A percentile compares a stretch with the other conserved stretches of the same genome.
phyloP scores from a whole-genome alignment of 2,888 invertebrate genomes.

The Halictus quadricinctus region DNA sequence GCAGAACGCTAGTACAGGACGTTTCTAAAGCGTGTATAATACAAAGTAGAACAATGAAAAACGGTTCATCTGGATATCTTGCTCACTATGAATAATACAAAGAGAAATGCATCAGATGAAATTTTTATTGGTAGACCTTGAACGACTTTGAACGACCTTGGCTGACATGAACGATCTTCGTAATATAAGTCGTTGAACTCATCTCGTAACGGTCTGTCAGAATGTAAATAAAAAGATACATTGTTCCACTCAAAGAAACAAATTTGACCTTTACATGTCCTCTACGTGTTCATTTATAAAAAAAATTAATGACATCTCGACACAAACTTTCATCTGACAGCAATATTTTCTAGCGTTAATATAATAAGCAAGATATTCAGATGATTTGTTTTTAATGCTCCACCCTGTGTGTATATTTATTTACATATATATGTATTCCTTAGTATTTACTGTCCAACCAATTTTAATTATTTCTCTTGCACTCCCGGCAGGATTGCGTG shows the following conservation, averaged over 20 bases:
- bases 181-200: not conserved
- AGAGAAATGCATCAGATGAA: not conserved
- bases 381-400: not conserved
- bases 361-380: not conserved
- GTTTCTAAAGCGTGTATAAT: conserved; percentile 49
- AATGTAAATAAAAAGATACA: no score
- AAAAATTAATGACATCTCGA: no score
- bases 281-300: no score
- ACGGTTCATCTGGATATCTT: not conserved
- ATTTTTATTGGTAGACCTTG: not conserved
- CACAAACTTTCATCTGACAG: not conserved
- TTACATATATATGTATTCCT: conserved; percentile 42
- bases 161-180: not conserved
- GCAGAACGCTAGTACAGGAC: conserved; percentile 41
- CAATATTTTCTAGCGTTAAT: not conserved
- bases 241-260: not conserved
- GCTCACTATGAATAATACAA: not conserved
- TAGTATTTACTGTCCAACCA: conserved; percentile 30
- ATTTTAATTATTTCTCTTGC: not conserved
- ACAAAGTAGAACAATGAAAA: not conserved
- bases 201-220: not conserved
- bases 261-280: no score
- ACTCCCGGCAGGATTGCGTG: not conserved
- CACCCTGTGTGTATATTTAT: conserved; percentile 25
- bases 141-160: not conserved